These are phyloP conservation scores for Chitala chitala DNA, from an alignment of 2,113 vertebrate species.

Conservation along the genomic window DNA sequence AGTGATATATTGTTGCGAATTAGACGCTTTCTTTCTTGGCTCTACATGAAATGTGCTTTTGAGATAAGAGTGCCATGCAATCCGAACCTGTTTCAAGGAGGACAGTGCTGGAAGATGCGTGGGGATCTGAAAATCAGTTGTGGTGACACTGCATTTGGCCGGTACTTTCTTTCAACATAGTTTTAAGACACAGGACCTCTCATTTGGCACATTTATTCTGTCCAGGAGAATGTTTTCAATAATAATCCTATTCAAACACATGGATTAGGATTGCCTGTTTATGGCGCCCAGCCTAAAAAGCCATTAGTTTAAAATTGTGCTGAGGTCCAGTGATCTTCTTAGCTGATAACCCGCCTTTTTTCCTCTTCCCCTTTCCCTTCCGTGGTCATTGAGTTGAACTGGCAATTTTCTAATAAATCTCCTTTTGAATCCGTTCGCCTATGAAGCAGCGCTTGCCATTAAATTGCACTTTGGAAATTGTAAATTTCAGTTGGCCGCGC, in stretches of 20 bases:
- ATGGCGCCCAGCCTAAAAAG: conserved; percentile 56
- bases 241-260: conserved; percentile 57
- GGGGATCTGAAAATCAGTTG: neutral
- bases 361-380: conserved; percentile 22
- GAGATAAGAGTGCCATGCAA: neutral
- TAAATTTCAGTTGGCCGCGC: conserved; percentile 10
- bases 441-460: conserved; percentile 14
- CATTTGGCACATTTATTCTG: conserved; percentile 61
- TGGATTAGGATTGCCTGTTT: conserved; percentile 48
- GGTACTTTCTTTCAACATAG: neutral
- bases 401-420: conserved; percentile 23
- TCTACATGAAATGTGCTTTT: neutral
- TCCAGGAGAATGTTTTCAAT: conserved; percentile 54
- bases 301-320: conserved; percentile 59
- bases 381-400: conserved; percentile 24
- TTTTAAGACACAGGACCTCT: conserved; percentile 37
- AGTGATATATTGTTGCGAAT: neutral
- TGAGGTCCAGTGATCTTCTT: conserved; percentile 52
- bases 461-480: conserved; percentile 27
- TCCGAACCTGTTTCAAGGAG: neutral
- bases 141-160: conserved; percentile 29
- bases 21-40: neutral
- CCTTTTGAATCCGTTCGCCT: conserved; percentile 8
- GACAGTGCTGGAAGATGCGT: neutral
- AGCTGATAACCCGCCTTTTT: conserved; percentile 48